phyloP scores from a whole-genome alignment of 2,797 vertebrate species.

The Apogon hyalosoma region DNA sequence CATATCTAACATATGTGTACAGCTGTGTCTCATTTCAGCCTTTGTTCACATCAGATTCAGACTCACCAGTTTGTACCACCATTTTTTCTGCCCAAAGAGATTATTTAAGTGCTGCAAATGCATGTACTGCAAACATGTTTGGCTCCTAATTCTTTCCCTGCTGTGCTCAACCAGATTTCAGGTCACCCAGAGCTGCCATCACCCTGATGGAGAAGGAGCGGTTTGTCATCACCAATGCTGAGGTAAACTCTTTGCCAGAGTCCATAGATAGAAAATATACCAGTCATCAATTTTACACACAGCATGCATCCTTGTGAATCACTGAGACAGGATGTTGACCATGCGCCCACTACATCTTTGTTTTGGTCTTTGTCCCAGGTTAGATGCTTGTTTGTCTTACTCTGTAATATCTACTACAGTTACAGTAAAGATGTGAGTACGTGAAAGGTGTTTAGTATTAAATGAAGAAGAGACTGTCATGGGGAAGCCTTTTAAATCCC shows the following conservation, averaged over 20 bases:
- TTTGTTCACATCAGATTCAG: background rate
- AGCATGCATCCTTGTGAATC: conserved; percentile 39
- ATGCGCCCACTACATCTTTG: conserved; percentile 6
- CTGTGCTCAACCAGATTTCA: conserved; percentile 65
- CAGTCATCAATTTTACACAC: conserved; percentile 38
- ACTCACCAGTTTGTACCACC: too few species aligned
- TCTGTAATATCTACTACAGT: background rate
- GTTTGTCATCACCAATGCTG: conserved; percentile 71
- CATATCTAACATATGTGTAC: background rate
- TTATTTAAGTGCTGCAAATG: background rate
- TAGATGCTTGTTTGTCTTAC: background rate
- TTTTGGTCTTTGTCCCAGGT: conserved; percentile 22
- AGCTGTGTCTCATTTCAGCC: background rate
- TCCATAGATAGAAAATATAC: conserved; percentile 16
- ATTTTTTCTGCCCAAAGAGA: background rate
- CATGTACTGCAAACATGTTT: background rate
- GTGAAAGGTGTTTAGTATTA: background rate
- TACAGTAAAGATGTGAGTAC: background rate
- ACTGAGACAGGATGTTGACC: conserved; percentile 4
- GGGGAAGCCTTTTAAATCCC: background rate
- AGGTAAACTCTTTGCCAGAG: conserved; percentile 71
- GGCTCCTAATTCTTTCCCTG: conserved; percentile 8
- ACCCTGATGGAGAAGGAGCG: conserved; percentile 82
- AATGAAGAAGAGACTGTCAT: background rate
- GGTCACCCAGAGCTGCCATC: conserved; percentile 74